These are phyloP conservation scores for Thymelicus lineola DNA, from an alignment of 2,888 invertebrate genomes.

Conservation along the genomic window DNA sequence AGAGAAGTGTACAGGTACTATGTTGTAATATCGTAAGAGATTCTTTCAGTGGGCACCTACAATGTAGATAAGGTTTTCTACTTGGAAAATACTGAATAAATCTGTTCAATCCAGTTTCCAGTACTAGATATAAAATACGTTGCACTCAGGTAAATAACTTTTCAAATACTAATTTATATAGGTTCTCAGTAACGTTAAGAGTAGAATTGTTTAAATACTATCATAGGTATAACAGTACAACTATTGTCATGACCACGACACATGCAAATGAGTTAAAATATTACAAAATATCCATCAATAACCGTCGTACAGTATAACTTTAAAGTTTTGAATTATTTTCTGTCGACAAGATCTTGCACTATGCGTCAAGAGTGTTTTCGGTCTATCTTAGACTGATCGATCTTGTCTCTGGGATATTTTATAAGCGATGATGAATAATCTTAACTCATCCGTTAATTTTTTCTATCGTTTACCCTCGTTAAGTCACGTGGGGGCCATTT, in stretches of 20 bases:
- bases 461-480: no score
- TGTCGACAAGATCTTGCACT: conserved; percentile 4
- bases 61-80: conserved; percentile 22
- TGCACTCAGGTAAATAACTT: conserved; percentile 23
- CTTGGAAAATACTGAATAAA: conserved; percentile 33
- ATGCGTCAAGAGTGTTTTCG: conserved; percentile 4
- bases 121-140: conserved; percentile 21
- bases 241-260: no score
- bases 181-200: background rate
- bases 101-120: conserved; percentile 18
- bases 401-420: background rate
- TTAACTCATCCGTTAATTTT: no score
- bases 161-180: background rate
- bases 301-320: background rate
- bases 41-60: conserved; percentile 19
- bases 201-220: no score
- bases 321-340: background rate
- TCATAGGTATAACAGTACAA: no score
- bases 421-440: background rate
- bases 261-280: no score
- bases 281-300: no score
- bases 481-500: no score
- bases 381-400: conserved; percentile 6
- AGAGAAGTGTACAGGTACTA: conserved; percentile 28
- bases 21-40: conserved; percentile 26